Percentiles rank a stretch among this genome's conserved stretches.
Conservation (phyloP, 2,888 invertebrate genomes). For the Arge pagana region DNA sequence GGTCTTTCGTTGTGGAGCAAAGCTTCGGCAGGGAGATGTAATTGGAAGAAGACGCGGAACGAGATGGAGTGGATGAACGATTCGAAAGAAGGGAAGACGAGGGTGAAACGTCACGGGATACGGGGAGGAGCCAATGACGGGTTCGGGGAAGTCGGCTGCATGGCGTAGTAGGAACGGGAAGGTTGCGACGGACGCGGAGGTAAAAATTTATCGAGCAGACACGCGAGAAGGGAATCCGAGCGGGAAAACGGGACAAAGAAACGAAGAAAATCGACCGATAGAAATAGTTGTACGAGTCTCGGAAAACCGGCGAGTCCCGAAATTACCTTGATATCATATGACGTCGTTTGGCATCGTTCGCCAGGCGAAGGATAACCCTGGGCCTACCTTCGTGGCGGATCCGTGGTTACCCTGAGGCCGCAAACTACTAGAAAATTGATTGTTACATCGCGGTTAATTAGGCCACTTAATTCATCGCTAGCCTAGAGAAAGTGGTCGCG, state of each 20-base stretch:
- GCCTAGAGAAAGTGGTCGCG: slow-evolving; percentile 15
- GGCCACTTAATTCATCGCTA: slow-evolving; percentile 19
- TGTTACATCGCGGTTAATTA: slow-evolving; percentile 45
- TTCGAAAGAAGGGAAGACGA: slow-evolving; percentile 15
- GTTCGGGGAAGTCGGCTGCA: slow-evolving; percentile 15
- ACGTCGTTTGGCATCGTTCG: slow-evolving; percentile 20
- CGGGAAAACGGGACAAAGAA: slow-evolving; percentile 17
- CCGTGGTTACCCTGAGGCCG: slow-evolving; percentile 35
- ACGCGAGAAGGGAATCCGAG: slow-evolving; percentile 27
- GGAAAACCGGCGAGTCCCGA: not conserved
- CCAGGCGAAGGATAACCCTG: slow-evolving; percentile 19
- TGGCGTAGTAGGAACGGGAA: slow-evolving; percentile 18
- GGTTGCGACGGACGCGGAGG: slow-evolving; percentile 23
- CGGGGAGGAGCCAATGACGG: slow-evolving; percentile 20
- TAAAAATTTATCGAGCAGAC: slow-evolving; percentile 33
- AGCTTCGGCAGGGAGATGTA: too few species aligned
- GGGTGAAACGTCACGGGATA: slow-evolving; percentile 8
- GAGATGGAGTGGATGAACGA: slow-evolving; percentile 1
- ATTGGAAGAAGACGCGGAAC: too few species aligned
- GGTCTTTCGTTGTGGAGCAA: too few species aligned
- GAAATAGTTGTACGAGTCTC: slow-evolving; percentile 1
- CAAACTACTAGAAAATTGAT: slow-evolving; percentile 51
- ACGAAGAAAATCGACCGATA: not conserved
- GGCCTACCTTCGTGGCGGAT: slow-evolving; percentile 41
- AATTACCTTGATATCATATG: not conserved